Conservation (phyloP, 1,140 invertebrate genomes). For the Psix sp. region DNA sequence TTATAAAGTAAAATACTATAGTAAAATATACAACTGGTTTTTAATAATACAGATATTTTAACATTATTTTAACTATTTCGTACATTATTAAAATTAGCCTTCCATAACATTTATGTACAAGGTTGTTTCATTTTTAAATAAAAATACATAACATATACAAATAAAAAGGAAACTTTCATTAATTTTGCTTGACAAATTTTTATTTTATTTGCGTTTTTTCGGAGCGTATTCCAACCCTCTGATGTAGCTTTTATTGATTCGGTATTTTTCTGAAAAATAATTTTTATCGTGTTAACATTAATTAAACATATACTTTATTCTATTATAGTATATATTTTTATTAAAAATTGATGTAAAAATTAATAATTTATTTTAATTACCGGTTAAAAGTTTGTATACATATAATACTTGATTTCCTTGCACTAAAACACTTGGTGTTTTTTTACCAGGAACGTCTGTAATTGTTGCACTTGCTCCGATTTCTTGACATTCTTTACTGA, state of each 20-base stretch:
- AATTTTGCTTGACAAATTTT: background rate
- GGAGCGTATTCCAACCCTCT: slow-evolving; percentile 82
- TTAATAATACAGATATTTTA: too few relatives aligned
- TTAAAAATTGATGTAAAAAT: slow-evolving; percentile 12
- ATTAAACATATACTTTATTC: too few relatives aligned
- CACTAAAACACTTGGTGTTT: slow-evolving; percentile 87
- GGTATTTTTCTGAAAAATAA: slow-evolving; percentile 79
- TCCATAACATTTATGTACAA: slow-evolving; percentile 8
- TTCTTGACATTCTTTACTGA: slow-evolving; percentile 90
- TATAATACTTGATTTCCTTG: slow-evolving; percentile 94
- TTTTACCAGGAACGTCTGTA: slow-evolving; percentile 84
- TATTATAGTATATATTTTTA: slow-evolving; percentile 2
- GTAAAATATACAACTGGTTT: too few relatives aligned
- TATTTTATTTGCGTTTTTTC: slow-evolving; percentile 78
- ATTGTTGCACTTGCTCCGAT: slow-evolving; percentile 92
- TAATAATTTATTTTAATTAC: slow-evolving; percentile 65
- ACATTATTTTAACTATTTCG: too few relatives aligned
- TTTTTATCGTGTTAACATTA: slow-evolving; percentile 14
- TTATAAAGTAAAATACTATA: too few relatives aligned
- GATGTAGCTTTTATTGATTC: slow-evolving; percentile 82
- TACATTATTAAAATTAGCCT: background rate
- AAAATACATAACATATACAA: slow-evolving; percentile 5
- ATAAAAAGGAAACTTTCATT: background rate
- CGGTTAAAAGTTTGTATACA: slow-evolving; percentile 84
- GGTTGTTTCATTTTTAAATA: slow-evolving; percentile 1